These are phyloP conservation scores for Thunnus albacares DNA, from an alignment of 2,797 vertebrate genomes.

Conservation along the genomic window DNA sequence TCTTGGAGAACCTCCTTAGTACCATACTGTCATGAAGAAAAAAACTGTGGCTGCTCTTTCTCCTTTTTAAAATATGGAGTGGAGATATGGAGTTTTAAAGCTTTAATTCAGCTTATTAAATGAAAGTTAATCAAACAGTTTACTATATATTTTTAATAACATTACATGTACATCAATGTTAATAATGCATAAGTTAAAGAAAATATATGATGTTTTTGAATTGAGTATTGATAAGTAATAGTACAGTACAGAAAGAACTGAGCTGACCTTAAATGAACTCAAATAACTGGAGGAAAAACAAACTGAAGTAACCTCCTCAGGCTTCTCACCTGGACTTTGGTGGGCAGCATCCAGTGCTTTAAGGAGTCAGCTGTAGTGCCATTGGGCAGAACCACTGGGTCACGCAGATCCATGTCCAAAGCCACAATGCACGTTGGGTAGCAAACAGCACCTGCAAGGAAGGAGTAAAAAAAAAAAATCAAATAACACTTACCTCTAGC, in stretches of 20 bases:
- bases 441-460: constrained; percentile 90
- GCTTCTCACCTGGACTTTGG: constrained; percentile 89
- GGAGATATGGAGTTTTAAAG: background rate
- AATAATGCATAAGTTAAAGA: background rate
- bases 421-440: constrained; percentile 89
- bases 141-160: background rate
- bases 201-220: background rate
- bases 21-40: background rate
- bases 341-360: constrained; percentile 92
- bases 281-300: background rate
- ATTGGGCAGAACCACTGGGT: constrained; percentile 90
- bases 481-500: constrained; percentile 39
- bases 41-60: background rate
- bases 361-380: constrained; percentile 88
- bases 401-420: constrained; percentile 85
- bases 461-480: background rate
- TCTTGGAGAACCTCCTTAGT: background rate
- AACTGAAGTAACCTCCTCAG: background rate
- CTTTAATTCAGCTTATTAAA: background rate
- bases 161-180: background rate
- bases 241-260: background rate
- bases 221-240: background rate
- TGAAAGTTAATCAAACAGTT: constrained; percentile 14
- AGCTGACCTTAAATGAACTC: constrained; percentile 1
- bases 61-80: constrained; percentile 1